phyloP scores from a whole-genome alignment of 2,797 vertebrate species.

The Hydrocynus forskahlii region DNA sequence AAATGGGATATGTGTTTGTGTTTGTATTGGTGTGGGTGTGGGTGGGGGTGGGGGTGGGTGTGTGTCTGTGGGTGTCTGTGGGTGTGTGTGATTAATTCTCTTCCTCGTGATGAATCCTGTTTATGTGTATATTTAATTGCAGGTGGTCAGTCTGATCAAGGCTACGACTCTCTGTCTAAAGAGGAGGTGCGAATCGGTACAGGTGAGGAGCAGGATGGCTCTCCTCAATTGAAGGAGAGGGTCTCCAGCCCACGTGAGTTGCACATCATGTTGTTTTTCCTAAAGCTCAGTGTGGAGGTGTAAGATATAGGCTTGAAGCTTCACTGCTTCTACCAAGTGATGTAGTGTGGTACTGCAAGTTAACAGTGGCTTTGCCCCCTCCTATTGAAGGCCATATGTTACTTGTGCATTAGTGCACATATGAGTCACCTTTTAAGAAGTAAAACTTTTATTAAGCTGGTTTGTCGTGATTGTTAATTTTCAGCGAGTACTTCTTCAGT shows the following conservation, averaged over 20 bases:
- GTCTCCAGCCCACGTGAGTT: slow-evolving; percentile 85
- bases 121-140: slow-evolving; percentile 33
- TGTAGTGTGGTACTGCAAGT: slow-evolving; percentile 15
- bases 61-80: slow-evolving; percentile 18
- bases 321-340: slow-evolving; percentile 46
- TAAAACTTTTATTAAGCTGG: too few relatives aligned
- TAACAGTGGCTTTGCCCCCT: neutral
- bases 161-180: slow-evolving; percentile 89
- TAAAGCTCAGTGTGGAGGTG: slow-evolving; percentile 4
- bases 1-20: neutral
- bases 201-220: slow-evolving; percentile 74
- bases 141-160: slow-evolving; percentile 92
- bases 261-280: slow-evolving; percentile 60
- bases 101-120: neutral
- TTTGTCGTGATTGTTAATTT: neutral
- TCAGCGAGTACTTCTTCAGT: neutral
- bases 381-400: slow-evolving; percentile 11
- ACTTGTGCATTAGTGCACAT: neutral
- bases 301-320: neutral
- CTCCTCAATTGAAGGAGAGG: slow-evolving; percentile 79
- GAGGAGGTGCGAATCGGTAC: slow-evolving; percentile 87
- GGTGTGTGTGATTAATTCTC: neutral
- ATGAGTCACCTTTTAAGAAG: too few relatives aligned
- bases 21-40: neutral
- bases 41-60: slow-evolving; percentile 15